Conservation (phyloP, 2,113 vertebrate genomes). For the Myiagra hebetior region DNA sequence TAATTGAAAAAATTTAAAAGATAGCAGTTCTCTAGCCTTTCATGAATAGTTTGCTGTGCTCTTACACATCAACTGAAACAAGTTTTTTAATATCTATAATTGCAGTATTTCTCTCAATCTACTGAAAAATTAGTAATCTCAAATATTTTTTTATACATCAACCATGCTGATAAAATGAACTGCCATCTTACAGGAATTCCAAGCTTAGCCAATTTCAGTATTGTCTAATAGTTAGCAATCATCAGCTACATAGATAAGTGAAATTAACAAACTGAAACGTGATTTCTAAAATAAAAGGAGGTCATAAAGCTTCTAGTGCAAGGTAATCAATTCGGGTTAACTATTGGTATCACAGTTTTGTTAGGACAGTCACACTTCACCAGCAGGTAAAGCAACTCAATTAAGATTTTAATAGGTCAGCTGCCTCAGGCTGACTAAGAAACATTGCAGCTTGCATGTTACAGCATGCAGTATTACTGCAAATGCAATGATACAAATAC, state of each 20-base stretch:
- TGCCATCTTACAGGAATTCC: not conserved
- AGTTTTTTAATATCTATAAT: not conserved
- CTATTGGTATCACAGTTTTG: not conserved
- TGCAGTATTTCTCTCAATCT: not conserved
- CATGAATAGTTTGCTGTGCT: not conserved
- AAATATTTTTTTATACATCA: not conserved
- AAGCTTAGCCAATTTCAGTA: not conserved
- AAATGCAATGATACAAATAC: not conserved
- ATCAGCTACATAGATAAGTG: not conserved
- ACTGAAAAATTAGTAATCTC: not conserved
- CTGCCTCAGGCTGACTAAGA: not conserved
- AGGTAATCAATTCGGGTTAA: not conserved
- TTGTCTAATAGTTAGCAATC: not conserved
- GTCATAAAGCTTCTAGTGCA: not conserved
- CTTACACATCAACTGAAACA: not conserved
- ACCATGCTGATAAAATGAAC: not conserved
- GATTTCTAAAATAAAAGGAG: not conserved
- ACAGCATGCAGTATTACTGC: not conserved
- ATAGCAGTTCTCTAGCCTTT: not conserved
- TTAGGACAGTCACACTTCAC: not conserved
- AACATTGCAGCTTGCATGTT: not conserved
- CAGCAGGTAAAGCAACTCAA: not conserved
- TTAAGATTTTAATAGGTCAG: not conserved
- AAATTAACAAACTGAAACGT: not conserved
- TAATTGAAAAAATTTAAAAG: not conserved